Evolutionary conservation across 2,113 vertebrate species (phyloP), one percentile per base, ranked within the genome.

Genomic region (Caloenas nicobarica): DNA sequence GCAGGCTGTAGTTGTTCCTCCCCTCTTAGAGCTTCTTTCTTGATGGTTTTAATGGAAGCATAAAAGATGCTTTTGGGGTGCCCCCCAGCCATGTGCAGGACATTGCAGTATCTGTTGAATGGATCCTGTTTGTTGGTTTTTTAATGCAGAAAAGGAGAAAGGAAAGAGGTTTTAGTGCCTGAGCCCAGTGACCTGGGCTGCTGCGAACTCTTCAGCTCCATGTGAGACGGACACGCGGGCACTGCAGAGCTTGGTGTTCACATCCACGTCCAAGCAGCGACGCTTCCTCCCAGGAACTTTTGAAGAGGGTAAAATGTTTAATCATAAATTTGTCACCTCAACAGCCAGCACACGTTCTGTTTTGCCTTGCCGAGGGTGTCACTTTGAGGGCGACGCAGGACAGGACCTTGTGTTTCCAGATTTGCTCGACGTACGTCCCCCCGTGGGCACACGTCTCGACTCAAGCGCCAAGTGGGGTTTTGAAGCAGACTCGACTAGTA

Each of bases 401-500:
- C 33, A 57, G 34, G 60, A 66, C 23, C 72, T 58, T 9, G 15
- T 5, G 26, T 54, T 85, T 7, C 51, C 46, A 10, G 64, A 69
- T 46, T 50, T 31, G 3, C 10, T 2, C 2, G 1, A 69, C 62
- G 25, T 36, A 38, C 34, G 11, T 44, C 61, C 61, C 28, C 4
- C 3, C 13, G 2, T 0, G 2, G 53, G n/a, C 42, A 29, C 19
- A 2, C 5, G 44, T 8, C 44, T 46, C 6, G 0, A 4, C 50
- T 40, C 2, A 0, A 16, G 58, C 19, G 1, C 28, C 22, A 16
- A 19, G 46, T 7, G 24, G 19, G 29, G 40, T 4, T 71, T 62
- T 24, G 61, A 5, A 72, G 64, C 0, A 24, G 31, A 22, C 11
- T 33, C 46, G 42, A 21, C 26, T 5, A 13, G 31, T 21, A 23